A percentile compares a stretch with the other conserved stretches of the same genome.
These are phyloP conservation scores for Gastrophysa polygoni DNA, from an alignment of 2,888 invertebrate genomes.

Conservation along the genomic window DNA sequence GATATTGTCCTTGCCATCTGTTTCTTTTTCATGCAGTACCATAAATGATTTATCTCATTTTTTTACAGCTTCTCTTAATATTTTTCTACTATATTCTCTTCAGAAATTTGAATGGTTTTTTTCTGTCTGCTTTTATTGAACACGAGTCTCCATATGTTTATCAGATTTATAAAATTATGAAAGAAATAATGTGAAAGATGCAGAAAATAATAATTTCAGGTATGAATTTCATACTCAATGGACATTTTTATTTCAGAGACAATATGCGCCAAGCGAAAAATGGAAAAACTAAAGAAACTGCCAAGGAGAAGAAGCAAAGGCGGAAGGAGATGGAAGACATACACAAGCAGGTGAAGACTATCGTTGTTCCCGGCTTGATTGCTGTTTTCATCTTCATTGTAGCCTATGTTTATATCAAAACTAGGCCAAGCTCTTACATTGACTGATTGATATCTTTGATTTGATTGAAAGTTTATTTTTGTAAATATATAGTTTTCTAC, in stretches of 20 bases:
- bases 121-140: background rate
- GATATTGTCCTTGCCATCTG: too few species aligned
- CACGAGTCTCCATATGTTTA: background rate
- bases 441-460: conserved; percentile 34
- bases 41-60: too few species aligned
- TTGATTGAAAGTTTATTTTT: conserved; percentile 23
- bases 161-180: background rate
- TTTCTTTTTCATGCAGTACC: too few species aligned
- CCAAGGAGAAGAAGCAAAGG: conserved; percentile 82
- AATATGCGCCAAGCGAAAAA: conserved; percentile 77
- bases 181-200: background rate
- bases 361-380: conserved; percentile 75
- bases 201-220: too few species aligned
- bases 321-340: conserved; percentile 83
- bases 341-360: conserved; percentile 77
- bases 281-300: conserved; percentile 81
- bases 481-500: conserved; percentile 21
- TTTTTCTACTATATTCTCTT: too few species aligned
- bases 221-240: too few species aligned
- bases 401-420: conserved; percentile 80
- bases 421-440: conserved; percentile 64
- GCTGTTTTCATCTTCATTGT: conserved; percentile 74
- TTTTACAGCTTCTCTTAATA: too few species aligned
- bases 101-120: background rate
- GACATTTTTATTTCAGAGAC: conserved; percentile 26